Base-by-base conservation (phyloP, 2,888 invertebrate genomes). In the Caenorhabditis angaria region DNA sequence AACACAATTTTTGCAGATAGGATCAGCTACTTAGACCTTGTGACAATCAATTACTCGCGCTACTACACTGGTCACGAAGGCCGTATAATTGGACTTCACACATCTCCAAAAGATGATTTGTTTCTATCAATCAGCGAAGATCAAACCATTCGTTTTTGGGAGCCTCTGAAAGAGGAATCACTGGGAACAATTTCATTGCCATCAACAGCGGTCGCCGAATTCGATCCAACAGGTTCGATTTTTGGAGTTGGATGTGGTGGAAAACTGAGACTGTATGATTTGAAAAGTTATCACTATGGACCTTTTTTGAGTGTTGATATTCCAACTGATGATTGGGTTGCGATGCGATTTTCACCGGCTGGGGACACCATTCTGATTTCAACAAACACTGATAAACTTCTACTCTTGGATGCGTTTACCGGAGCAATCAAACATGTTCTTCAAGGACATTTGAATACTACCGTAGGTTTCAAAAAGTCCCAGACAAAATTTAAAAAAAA, bases 201-300 rank as follows among this genome's bases (percentile, higher is more conserved):
- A 32, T 8, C 12, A 5, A 5, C 32, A 5, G 60, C 71, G 8
- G 64, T 67, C 8, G 96, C 97, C 14, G 96, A 97, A 0, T 99
- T 97, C 89, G 99, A 99, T 90, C 99, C 99, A 0, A 99, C 99
- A 89, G 96, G 97, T n/a, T n/a, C n/a, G n/a, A n/a, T n/a, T n/a
- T n/a, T n/a, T n/a, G n/a, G n/a, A n/a, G n/a, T n/a, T n/a, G n/a
- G n/a, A n/a, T n/a, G n/a, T n/a, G n/a, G n/a, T n/a, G n/a, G n/a
- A n/a, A n/a, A n/a, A n/a, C n/a, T 3, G 62, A 99, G 99, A 88
- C 89, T 99, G 1, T 99, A 99, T 90, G 99, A 99, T 89, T 90
- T 99, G 65, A 91, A 97, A 63, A 96, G 96, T 25, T 99, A 97
- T 90, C 99, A 99, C 88, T 99, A 97, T 89, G 55, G 55, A 4